These are phyloP conservation scores for Lepus townsendii DNA, from an alignment of 2,797 vertebrate genomes.

Conservation along the genomic window DNA sequence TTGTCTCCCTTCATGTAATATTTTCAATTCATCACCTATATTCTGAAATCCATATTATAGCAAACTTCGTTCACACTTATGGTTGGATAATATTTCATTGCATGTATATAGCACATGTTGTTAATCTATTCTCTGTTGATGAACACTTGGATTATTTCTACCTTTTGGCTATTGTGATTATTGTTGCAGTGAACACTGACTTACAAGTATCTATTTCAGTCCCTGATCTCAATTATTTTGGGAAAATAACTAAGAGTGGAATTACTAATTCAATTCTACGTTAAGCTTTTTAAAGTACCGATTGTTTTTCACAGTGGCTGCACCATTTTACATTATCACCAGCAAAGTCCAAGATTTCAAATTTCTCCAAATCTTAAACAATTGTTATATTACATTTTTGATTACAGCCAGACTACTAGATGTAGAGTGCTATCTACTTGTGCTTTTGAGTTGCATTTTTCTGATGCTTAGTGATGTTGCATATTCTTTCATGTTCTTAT, in stretches of 20 bases:
- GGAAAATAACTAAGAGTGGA: neutral
- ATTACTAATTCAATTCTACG: neutral
- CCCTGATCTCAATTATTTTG: neutral
- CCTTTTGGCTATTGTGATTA: neutral
- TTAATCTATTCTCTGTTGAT: neutral
- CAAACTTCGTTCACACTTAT: neutral
- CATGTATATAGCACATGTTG: neutral
- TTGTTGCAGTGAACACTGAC: neutral
- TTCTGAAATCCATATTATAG: neutral
- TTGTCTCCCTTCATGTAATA: neutral
- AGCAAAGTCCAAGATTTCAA: neutral
- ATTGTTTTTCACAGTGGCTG: neutral
- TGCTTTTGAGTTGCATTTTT: neutral
- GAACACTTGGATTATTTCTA: neutral
- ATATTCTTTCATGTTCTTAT: neutral
- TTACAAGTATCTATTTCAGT: neutral
- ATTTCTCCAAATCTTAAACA: neutral
- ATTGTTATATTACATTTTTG: neutral
- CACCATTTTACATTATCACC: neutral
- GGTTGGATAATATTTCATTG: neutral
- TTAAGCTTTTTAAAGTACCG: too few relatives aligned
- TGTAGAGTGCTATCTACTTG: neutral
- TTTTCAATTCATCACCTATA: neutral
- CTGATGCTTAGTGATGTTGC: neutral
- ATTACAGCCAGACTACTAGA: neutral